A percentile compares a stretch with the other conserved stretches of the same genome.
phyloP scores from a whole-genome alignment of 2,797 vertebrate species.

The Acanthurus lineatus region DNA sequence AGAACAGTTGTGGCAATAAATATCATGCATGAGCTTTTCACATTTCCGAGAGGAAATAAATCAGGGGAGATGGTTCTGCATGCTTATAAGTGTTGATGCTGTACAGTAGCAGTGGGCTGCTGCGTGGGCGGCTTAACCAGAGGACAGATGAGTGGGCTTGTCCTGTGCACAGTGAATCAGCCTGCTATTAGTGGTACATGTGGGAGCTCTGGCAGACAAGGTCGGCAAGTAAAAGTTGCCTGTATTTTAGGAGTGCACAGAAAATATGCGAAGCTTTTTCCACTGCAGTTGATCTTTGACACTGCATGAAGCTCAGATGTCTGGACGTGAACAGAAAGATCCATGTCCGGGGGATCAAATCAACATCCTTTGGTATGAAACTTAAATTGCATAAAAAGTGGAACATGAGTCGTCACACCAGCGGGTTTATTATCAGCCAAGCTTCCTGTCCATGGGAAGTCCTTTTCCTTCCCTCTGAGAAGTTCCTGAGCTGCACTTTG shows the following conservation, averaged over 20 bases:
- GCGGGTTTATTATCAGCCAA: slow-evolving; percentile 52
- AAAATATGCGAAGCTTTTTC: slow-evolving; percentile 24
- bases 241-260: slow-evolving; percentile 29
- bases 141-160: slow-evolving; percentile 73
- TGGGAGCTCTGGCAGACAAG: slow-evolving; percentile 69
- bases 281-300: not conserved
- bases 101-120: slow-evolving; percentile 70
- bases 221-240: slow-evolving; percentile 56
- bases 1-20: not conserved
- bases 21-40: slow-evolving; percentile 25
- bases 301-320: not conserved
- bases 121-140: slow-evolving; percentile 68
- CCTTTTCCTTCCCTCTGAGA: slow-evolving; percentile 72
- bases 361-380: slow-evolving; percentile 31
- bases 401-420: slow-evolving; percentile 50
- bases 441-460: slow-evolving; percentile 77
- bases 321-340: not conserved
- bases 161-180: slow-evolving; percentile 76
- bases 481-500: slow-evolving; percentile 25
- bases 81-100: slow-evolving; percentile 54
- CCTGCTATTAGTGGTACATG: slow-evolving; percentile 73
- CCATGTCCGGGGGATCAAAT: not conserved
- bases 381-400: slow-evolving; percentile 38
- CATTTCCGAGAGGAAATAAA: slow-evolving; percentile 59
- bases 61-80: slow-evolving; percentile 49